These are phyloP conservation scores for Meandrusa payeni DNA, from an alignment of 2,888 invertebrate species.

Conservation along the genomic window DNA sequence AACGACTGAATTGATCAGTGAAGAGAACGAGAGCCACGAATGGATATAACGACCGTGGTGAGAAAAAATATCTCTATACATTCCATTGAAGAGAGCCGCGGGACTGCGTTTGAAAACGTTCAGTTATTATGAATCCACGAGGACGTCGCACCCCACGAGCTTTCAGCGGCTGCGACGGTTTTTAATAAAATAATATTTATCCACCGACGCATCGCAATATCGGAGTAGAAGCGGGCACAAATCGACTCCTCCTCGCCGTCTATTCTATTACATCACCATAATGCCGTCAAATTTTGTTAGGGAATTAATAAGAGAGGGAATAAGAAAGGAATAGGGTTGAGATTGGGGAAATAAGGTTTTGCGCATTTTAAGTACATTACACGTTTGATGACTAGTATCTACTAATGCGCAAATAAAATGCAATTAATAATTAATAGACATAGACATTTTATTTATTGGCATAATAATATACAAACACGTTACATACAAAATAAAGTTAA, in stretches of 20 bases:
- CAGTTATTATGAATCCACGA: slow-evolving; percentile 57
- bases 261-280: slow-evolving; percentile 18
- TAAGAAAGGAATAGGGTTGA: no score
- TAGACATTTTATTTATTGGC: no score
- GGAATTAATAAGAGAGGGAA: slow-evolving; percentile 19
- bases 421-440: no score
- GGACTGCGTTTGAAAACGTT: slow-evolving; percentile 53
- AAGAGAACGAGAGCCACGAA: slow-evolving; percentile 34
- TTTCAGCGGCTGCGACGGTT: slow-evolving; percentile 56
- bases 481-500: no score
- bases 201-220: slow-evolving; percentile 34
- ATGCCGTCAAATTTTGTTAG: slow-evolving; percentile 27
- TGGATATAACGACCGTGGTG: slow-evolving; percentile 37
- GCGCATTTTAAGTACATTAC: no score
- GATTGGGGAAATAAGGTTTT: not conserved
- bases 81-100: slow-evolving; percentile 37
- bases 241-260: slow-evolving; percentile 10
- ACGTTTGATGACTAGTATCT: no score
- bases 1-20: slow-evolving; percentile 64
- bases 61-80: slow-evolving; percentile 32
- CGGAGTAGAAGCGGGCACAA: slow-evolving; percentile 8
- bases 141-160: slow-evolving; percentile 31
- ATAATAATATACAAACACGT: no score
- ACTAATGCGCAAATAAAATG: no score
- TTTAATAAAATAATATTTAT: slow-evolving; percentile 62